phyloP scores from a whole-genome alignment of 2,797 vertebrate genomes.

The Luscinia megarhynchos region DNA sequence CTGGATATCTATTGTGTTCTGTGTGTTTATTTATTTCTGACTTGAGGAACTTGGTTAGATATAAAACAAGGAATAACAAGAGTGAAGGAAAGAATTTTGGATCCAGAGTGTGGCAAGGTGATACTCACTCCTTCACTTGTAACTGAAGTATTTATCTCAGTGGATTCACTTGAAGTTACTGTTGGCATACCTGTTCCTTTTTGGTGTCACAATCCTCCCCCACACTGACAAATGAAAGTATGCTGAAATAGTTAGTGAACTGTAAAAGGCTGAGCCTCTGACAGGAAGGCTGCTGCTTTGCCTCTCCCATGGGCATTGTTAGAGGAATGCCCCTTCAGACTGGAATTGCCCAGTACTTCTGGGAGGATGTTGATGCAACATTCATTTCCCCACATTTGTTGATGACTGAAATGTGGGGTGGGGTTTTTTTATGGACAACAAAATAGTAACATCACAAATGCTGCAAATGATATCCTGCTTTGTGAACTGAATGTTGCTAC shows the following conservation, averaged over 20 bases:
- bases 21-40: neutral
- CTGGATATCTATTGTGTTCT: neutral
- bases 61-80: neutral
- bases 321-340: conserved; percentile 37
- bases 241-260: neutral
- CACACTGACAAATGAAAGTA: neutral
- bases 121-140: neutral
- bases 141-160: neutral
- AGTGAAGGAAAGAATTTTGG: neutral
- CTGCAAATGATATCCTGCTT: neutral
- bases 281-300: neutral
- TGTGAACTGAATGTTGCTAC: neutral
- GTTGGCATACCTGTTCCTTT: neutral
- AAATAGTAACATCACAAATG: neutral
- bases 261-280: neutral
- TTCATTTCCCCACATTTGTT: neutral
- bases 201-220: neutral
- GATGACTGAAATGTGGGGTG: neutral
- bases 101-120: neutral
- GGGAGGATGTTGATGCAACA: neutral
- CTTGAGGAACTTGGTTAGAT: neutral
- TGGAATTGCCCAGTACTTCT: conserved; percentile 7
- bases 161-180: neutral
- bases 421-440: neutral
- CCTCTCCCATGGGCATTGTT: neutral